Evolutionary conservation across 2,113 vertebrate species (phyloP).

Genomic region (Myocastor coypus): DNA sequence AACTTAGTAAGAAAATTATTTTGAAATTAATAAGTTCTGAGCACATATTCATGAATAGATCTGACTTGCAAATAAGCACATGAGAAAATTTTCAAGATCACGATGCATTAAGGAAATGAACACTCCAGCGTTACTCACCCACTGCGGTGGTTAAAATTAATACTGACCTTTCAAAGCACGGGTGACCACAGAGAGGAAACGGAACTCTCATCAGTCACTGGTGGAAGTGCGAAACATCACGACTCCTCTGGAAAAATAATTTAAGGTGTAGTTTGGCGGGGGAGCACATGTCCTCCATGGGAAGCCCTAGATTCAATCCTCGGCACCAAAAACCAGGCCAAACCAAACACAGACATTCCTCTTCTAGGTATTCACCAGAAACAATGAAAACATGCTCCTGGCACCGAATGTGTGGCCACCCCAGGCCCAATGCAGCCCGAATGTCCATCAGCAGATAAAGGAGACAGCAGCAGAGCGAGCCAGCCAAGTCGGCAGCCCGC

Average conservation of each 20-base stretch:
- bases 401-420: background rate
- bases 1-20: background rate
- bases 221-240: background rate
- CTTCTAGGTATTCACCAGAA: background rate
- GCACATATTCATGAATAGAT: background rate
- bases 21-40: background rate
- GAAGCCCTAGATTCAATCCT: background rate
- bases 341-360: background rate
- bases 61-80: background rate
- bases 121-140: background rate
- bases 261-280: background rate
- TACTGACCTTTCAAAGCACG: background rate
- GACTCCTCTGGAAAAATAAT: background rate
- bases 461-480: background rate
- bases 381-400: background rate
- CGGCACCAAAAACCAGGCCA: background rate
- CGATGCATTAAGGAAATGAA: background rate
- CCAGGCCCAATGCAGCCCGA: background rate
- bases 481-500: background rate
- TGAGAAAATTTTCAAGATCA: background rate
- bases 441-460: background rate
- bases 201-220: background rate
- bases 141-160: background rate
- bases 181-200: background rate
- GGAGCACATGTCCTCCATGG: background rate